Base-by-base conservation (phyloP, 2,113 vertebrate species). In the Falcunculus frontatus region DNA sequence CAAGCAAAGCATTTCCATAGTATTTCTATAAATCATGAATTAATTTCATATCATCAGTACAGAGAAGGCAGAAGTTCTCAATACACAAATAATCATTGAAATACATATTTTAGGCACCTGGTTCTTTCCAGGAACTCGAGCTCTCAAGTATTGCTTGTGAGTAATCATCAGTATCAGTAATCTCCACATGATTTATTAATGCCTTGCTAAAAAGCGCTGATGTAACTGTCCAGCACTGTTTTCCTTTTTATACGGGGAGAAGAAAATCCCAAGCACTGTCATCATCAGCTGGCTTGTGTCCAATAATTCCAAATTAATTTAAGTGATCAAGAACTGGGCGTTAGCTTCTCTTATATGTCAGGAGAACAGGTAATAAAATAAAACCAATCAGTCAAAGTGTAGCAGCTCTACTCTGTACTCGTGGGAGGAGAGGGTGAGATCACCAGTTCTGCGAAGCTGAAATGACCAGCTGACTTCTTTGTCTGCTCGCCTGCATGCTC, bases 391-490 rank as follows among this genome's bases (percentile, higher is more conserved):
- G 55, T 65, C 79, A 65, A 78, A 63, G 17, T 5, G 2, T 41
- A 67, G 46, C 84, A 89, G 85, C 57, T 57, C 78, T 94, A 15
- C 20, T 69, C 75, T 1, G 4, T 44, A 26, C 22, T 4, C 33
- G 56, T 56, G 85, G 93, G 90, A 93, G 76, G 56, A 77, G 60
- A 84, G 76, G 60, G 52, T 96, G 96, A 97, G 95, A 85, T 97
- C 95, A 96, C n/a, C 3, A 19, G 47, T 67, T 87, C 72, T 77
- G 90, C 13, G 13, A 81, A 64, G 79, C 81, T 69, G 46, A 87
- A 83, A 78, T 84, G 87, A 92, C 90, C 85, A 89, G 78, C 95
- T 93, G 95, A 93, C 32, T 92, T 72, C 95, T 97, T 97, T 96
- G 93, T 96, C 76, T 96, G 93, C 85, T 86, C 1, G 42, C 17